A percentile compares a stretch with the other conserved stretches of the same genome.
Evolutionary conservation across 2,797 vertebrate species (phyloP).

Genomic region (Syndactyla subalaris): DNA sequence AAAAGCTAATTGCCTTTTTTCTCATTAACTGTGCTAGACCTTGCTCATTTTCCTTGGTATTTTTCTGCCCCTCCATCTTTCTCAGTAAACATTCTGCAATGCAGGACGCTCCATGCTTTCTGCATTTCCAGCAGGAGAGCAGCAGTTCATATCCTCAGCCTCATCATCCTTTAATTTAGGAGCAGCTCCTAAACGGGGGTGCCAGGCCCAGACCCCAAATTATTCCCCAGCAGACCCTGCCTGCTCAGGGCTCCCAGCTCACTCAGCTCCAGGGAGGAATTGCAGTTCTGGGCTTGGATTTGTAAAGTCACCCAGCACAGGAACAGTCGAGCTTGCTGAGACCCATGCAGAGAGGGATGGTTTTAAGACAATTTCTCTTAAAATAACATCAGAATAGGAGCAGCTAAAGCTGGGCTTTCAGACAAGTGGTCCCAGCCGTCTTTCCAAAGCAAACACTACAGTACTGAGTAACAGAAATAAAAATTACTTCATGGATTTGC

Average conservation of each 20-base stretch:
- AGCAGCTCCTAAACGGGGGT: background rate
- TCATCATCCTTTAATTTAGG: conserved; percentile 10
- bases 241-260: background rate
- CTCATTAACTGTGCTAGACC: background rate
- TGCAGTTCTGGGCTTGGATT: background rate
- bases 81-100: background rate
- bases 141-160: background rate
- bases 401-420: background rate
- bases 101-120: background rate
- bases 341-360: background rate
- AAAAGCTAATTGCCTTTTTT: conserved; percentile 18
- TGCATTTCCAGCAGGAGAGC: background rate
- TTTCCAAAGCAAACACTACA: conserved; percentile 20
- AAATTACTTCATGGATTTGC: conserved; percentile 32
- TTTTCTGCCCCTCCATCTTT: conserved; percentile 12
- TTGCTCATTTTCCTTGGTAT: background rate
- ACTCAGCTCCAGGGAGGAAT: background rate
- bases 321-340: accelerated
- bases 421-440: background rate
- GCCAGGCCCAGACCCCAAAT: background rate
- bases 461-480: conserved; percentile 20
- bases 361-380: background rate
- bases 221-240: background rate
- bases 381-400: background rate
- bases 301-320: background rate